A percentile compares a stretch with the other conserved stretches of the same genome.
Evolutionary conservation across 2,888 invertebrate species (phyloP).

Genomic region (Orthosia gothica): DNA sequence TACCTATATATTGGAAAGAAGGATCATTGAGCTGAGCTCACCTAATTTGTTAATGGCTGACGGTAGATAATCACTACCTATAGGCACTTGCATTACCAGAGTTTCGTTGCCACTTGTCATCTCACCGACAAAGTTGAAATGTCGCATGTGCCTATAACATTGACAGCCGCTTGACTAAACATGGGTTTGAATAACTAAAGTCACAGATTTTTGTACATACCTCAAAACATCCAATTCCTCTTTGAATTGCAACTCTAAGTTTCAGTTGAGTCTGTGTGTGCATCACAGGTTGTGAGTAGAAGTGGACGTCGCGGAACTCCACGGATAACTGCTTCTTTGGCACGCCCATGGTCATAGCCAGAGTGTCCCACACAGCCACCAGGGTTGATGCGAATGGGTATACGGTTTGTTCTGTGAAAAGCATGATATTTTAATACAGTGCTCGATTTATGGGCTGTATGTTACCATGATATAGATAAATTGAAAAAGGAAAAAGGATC

Average conservation of each 20-base stretch:
- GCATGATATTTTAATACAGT: too few species aligned
- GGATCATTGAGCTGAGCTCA: not conserved
- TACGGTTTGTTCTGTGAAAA: constrained; percentile 90
- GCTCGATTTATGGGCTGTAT: too few species aligned
- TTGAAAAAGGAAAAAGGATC: not conserved
- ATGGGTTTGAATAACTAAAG: not conserved
- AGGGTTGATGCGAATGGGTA: constrained; percentile 96
- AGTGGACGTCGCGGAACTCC: constrained; percentile 93
- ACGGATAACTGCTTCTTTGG: constrained; percentile 93
- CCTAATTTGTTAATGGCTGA: not conserved
- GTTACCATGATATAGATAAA: too few species aligned
- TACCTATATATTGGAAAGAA: not conserved
- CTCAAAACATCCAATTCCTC: constrained; percentile 92
- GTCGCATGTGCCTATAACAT: too few species aligned
- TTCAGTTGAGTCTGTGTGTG: constrained; percentile 89
- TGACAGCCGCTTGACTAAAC: not conserved
- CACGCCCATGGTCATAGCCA: constrained; percentile 91
- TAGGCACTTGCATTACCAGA: not conserved
- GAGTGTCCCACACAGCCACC: constrained; percentile 93
- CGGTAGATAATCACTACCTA: not conserved
- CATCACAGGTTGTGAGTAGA: constrained; percentile 91
- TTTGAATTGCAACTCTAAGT: constrained; percentile 91
- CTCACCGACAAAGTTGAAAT: too few species aligned
- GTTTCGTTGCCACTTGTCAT: too few species aligned
- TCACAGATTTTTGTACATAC: constrained; percentile 73